These are phyloP conservation scores for Darevskia nairensis DNA, from an alignment of 2,797 vertebrate genomes.

Conservation along the genomic window DNA sequence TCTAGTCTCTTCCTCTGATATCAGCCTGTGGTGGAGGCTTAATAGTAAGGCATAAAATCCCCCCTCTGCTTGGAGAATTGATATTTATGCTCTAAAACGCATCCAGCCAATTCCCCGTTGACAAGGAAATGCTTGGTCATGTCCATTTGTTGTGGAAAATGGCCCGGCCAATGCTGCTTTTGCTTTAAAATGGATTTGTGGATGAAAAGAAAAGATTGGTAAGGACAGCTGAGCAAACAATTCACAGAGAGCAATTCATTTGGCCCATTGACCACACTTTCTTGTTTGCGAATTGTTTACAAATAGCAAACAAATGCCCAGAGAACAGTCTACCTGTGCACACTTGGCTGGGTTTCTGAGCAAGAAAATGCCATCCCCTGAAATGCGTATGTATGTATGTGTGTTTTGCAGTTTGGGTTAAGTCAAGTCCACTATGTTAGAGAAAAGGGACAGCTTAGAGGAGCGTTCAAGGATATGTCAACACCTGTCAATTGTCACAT, in stretches of 20 bases:
- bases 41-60: constrained; percentile 10
- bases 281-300: constrained; percentile 27
- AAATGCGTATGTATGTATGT: neutral
- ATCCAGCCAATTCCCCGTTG: constrained; percentile 7
- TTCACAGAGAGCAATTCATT: constrained; percentile 28
- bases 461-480: neutral
- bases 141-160: constrained; percentile 36
- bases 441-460: neutral
- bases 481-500: neutral
- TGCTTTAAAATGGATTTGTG: constrained; percentile 26
- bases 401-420: neutral
- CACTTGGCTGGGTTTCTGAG: neutral
- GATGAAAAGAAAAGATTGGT: constrained; percentile 7
- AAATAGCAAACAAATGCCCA: constrained; percentile 24
- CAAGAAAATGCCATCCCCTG: neutral
- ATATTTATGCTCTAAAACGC: neutral
- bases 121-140: constrained; percentile 31
- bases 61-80: constrained; percentile 24
- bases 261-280: constrained; percentile 19
- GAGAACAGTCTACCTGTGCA: constrained; percentile 1
- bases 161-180: constrained; percentile 4
- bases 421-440: neutral
- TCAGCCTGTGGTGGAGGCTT: constrained; percentile 22
- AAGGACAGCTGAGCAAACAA: constrained; percentile 38
- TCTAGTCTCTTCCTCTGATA: constrained; percentile 4